These are phyloP conservation scores for Camponotus floridanus DNA, from an alignment of 1,140 invertebrate species.

Conservation along the genomic window DNA sequence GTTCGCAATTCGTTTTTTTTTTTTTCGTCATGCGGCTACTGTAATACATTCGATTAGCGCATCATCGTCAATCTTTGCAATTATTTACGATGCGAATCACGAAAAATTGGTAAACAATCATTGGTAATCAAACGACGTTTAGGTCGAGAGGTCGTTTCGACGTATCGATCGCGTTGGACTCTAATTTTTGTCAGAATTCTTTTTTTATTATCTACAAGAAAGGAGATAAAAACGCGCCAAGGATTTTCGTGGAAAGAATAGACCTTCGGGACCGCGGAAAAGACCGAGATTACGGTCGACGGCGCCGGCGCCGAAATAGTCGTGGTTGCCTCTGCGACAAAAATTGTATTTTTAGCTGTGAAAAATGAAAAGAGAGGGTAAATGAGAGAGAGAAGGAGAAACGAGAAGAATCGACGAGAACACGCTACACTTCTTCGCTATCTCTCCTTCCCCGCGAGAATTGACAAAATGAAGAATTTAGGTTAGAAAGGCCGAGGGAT, in stretches of 20 bases:
- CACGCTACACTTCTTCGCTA: neutral
- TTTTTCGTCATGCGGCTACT: neutral
- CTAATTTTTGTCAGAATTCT: neutral
- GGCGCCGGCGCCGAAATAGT: constrained; percentile 64
- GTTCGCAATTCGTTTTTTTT: neutral
- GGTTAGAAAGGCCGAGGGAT: constrained; percentile 68
- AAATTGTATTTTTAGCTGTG: constrained; percentile 78
- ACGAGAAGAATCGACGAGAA: neutral
- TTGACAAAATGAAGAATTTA: constrained; percentile 69
- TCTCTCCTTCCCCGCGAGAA: neutral
- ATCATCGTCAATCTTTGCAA: neutral
- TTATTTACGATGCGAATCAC: neutral
- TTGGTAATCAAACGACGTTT: no score
- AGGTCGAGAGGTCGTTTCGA: no score
- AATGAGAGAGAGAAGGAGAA: no score
- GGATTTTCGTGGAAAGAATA: neutral
- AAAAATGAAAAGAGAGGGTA: constrained; percentile 57
- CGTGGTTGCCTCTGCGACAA: constrained; percentile 47
- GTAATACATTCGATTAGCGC: neutral
- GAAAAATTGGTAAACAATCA: no score
- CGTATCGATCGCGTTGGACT: neutral
- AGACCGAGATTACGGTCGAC: neutral
- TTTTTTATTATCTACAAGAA: neutral
- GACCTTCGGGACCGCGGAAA: constrained; percentile 31
- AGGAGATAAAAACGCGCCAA: neutral